Evolutionary conservation across 2,797 vertebrate species (phyloP), one percentile per base, ranked within the genome.

Genomic region (Hirundo rustica): DNA sequence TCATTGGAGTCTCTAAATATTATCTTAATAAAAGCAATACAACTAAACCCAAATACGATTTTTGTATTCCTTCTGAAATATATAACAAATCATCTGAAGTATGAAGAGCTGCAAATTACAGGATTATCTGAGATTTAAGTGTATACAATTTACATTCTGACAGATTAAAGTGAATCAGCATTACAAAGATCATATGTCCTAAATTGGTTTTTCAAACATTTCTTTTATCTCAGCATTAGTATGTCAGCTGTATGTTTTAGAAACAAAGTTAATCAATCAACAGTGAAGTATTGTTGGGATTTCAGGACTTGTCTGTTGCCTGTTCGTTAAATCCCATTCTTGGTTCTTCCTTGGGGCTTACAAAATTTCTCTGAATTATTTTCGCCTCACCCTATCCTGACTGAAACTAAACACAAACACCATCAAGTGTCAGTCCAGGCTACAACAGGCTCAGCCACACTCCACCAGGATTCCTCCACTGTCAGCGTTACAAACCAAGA

Each of bases 21-120:
- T 81, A 61, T 27, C 50, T 47, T 88, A 88, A 78, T 51, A 86
- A 88, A 94, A 87, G 48, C 78, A 84, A 70, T 58, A 55, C 17
- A 86, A 27, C 30, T 44, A 75, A 84, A 58, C 16, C 26, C 40
- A 84, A 90, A 76, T 19, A 73, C 2, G 4, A 38, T 18, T 85
- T 81, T 68, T 65, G 12, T 11, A 47, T 34, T 50, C 72, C 23
- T 73, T 74, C 80, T 65, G 74, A 89, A 82, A 60, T 36, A 61
- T 0, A 42, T 22, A 38, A 85, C 53, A 94, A 95, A 79, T 9
- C 61, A 80, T 55, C 30, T 91, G n/a, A 36, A 80, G 14, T 68
- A 81, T 19, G 32, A 90, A 79, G 32, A 76, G 36, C 60, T 57
- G 34, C 27, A n/a, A 92, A 89, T 55, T 50, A 60, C 32, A 79